Percentiles rank a stretch among this genome's conserved stretches.
Evolutionary conservation across 2,113 vertebrate species (phyloP).

Genomic region (Oncorhynchus gorbuscha): DNA sequence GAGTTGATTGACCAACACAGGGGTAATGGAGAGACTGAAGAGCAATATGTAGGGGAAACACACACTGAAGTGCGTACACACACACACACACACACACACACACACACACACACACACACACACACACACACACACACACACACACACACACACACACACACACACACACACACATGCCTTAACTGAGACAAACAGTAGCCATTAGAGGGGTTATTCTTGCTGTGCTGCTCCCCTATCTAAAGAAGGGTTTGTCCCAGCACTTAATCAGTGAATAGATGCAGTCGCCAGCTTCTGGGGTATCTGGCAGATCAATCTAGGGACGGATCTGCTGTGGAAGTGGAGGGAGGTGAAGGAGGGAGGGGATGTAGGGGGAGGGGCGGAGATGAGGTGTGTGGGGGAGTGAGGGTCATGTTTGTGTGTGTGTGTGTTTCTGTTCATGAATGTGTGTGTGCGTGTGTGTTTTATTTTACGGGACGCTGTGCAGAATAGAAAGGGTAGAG

Average conservation of each 20-base stretch:
- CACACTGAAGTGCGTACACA: no score
- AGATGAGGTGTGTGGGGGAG: neutral
- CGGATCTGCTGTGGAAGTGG: slow-evolving; percentile 16
- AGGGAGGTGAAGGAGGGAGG: neutral
- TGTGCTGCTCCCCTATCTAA: slow-evolving; percentile 34
- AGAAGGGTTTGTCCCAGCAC: slow-evolving; percentile 70
- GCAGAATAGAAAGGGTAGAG: neutral
- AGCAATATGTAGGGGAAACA: no score
- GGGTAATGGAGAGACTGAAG: neutral
- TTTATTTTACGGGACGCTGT: neutral
- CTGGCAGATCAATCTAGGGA: slow-evolving; percentile 62
- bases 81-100: no score
- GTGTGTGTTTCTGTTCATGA: neutral
- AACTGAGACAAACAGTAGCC: slow-evolving; percentile 20
- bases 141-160: no score
- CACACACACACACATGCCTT: neutral
- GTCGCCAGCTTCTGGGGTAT: slow-evolving; percentile 47
- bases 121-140: no score
- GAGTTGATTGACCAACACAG: neutral
- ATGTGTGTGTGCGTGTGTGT: neutral
- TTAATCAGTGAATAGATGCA: slow-evolving; percentile 68
- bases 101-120: no score
- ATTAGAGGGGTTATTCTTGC: slow-evolving; percentile 16
- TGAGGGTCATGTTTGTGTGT: neutral
- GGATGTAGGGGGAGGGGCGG: neutral